A percentile compares a stretch with the other conserved stretches of the same genome.
These are phyloP conservation scores for Coelopa pilipes DNA, from an alignment of 2,888 invertebrate species.

Conservation along the genomic window DNA sequence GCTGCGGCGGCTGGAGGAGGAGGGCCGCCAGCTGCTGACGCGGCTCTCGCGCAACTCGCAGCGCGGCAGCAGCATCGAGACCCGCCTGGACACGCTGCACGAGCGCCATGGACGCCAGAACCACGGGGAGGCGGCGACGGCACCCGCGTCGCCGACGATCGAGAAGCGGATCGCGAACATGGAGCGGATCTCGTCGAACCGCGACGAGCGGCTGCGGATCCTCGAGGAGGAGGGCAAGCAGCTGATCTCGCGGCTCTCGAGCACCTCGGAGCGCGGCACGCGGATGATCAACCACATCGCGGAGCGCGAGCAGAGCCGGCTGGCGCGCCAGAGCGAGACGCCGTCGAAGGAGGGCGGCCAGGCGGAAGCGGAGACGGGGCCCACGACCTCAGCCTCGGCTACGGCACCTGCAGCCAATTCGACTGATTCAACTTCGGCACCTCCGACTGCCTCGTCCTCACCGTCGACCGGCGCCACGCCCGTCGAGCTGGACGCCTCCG, in stretches of 20 bases:
- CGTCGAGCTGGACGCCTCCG: conserved; percentile 40
- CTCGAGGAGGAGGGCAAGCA: conserved; percentile 85
- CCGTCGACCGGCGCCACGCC: conserved; percentile 38
- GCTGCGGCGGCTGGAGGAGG: conserved; percentile 76
- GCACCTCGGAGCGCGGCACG: conserved; percentile 60
- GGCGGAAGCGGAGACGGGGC: not conserved
- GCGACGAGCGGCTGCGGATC: conserved; percentile 64
- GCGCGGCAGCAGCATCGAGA: conserved; percentile 53
- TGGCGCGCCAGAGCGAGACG: conserved; percentile 43
- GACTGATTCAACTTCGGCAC: too few relatives aligned
- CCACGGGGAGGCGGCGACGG: not conserved
- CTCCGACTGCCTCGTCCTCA: not conserved
- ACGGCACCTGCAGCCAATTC: too few relatives aligned
- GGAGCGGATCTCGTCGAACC: conserved; percentile 57
- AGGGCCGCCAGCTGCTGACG: conserved; percentile 77
- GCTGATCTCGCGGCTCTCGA: conserved; percentile 69
- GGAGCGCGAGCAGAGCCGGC: conserved; percentile 55
- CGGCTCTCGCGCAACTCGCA: conserved; percentile 56
- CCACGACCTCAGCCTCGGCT: not conserved
- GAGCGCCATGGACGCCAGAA: conserved; percentile 50
- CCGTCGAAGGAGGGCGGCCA: too few relatives aligned
- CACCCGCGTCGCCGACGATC: conserved; percentile 40
- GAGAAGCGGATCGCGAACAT: conserved; percentile 60
- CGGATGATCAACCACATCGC: conserved; percentile 61
- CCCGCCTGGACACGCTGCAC: conserved; percentile 59